Percentiles rank a stretch among this genome's conserved stretches.
Conservation (phyloP, 2,113 vertebrate species). For the Paramormyrops kingsleyae region DNA sequence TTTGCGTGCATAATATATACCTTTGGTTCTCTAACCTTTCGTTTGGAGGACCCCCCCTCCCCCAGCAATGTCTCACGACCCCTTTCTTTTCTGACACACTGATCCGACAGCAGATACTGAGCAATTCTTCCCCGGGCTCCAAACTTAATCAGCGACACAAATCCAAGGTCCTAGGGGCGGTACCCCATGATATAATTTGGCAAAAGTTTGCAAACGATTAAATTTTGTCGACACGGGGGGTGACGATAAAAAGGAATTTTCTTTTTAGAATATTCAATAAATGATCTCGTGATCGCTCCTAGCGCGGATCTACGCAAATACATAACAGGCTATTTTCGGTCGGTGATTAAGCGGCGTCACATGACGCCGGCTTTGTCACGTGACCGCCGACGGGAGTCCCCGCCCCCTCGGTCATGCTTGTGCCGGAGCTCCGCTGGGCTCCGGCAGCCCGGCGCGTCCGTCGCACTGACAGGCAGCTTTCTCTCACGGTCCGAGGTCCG, state of each 20-base stretch:
- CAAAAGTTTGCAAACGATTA: background rate
- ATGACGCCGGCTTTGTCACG: constrained; percentile 58
- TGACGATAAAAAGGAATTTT: background rate
- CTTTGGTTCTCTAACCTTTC: background rate
- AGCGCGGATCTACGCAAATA: background rate
- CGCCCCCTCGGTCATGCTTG: background rate
- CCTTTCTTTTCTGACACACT: background rate
- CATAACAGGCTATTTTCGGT: background rate
- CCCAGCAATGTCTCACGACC: background rate
- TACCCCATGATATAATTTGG: background rate
- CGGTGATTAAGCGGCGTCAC: constrained; percentile 42
- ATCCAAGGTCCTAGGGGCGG: background rate
- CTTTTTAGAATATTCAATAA: background rate
- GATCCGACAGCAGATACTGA: background rate
- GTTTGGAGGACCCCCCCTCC: background rate
- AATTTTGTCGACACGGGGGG: background rate
- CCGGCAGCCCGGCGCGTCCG: background rate
- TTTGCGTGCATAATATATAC: background rate
- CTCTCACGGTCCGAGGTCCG: too few species aligned
- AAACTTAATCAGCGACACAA: background rate
- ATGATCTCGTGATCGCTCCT: background rate
- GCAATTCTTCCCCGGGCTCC: background rate
- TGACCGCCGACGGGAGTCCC: constrained; percentile 33
- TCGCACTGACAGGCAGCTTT: background rate
- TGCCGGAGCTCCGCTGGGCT: background rate